Conservation (phyloP, 2,888 invertebrate genomes). For the Synanthedon tipuliformis region DNA sequence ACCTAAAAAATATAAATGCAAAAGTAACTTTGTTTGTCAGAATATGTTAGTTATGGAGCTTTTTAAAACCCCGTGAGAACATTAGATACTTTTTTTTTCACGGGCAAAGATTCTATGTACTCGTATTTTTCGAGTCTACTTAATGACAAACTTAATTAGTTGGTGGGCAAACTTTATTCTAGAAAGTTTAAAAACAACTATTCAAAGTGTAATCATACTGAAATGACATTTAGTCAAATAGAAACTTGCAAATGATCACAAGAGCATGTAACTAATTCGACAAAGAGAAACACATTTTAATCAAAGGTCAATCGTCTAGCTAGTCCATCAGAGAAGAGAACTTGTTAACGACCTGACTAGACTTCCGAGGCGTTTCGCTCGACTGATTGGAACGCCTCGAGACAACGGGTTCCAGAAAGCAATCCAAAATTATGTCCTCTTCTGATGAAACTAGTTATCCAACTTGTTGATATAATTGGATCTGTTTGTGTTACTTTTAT, state of each 20-base stretch:
- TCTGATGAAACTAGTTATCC: not conserved
- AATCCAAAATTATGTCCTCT: constrained; percentile 39
- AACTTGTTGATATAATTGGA: not conserved
- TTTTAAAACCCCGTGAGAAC: too few species aligned
- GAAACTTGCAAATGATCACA: constrained; percentile 10
- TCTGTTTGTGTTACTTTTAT: not conserved
- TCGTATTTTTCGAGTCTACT: too few species aligned
- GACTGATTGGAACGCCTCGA: constrained; percentile 38
- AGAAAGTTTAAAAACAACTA: too few species aligned
- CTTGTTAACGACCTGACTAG: constrained; percentile 32
- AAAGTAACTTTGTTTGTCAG: too few species aligned
- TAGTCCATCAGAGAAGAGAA: constrained; percentile 9
- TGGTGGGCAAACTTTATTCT: too few species aligned
- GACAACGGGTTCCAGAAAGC: constrained; percentile 38
- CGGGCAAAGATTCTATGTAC: too few species aligned
- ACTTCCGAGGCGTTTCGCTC: constrained; percentile 20
- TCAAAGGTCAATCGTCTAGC: constrained; percentile 13
- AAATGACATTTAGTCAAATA: constrained; percentile 1
- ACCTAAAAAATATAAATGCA: too few species aligned
- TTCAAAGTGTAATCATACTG: too few species aligned
- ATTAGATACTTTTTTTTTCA: too few species aligned
- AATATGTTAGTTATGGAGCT: too few species aligned
- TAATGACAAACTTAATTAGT: too few species aligned
- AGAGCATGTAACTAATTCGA: not conserved
- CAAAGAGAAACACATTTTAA: constrained; percentile 9